Evolutionary conservation across 2,888 invertebrate species (phyloP).

Genomic region (Drosophila macrothrix): DNA sequence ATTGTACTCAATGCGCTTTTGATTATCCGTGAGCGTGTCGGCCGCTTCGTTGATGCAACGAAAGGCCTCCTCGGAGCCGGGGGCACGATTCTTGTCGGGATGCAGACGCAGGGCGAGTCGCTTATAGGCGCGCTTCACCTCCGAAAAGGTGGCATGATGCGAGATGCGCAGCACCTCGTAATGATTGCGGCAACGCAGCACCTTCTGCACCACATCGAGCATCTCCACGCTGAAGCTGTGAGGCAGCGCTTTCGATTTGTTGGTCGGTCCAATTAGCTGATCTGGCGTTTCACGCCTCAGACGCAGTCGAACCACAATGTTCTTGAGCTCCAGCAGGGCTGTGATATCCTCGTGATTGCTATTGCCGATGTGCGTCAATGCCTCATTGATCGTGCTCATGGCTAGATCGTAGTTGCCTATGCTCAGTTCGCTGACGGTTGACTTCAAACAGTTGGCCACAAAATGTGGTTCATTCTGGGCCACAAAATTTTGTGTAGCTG

Average conservation of each 20-base stretch:
- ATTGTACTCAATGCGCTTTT: slow-evolving; percentile 92
- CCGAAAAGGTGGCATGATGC: slow-evolving; percentile 88
- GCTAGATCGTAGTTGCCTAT: slow-evolving; percentile 62
- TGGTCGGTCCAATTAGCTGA: slow-evolving; percentile 51
- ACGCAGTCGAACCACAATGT: slow-evolving; percentile 54
- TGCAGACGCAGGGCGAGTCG: slow-evolving; percentile 92
- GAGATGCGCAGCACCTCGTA: slow-evolving; percentile 91
- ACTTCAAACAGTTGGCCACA: slow-evolving; percentile 15
- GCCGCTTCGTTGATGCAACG: slow-evolving; percentile 94
- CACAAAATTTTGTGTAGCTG: background rate
- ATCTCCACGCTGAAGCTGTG: slow-evolving; percentile 91
- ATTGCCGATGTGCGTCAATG: slow-evolving; percentile 1
- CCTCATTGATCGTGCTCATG: slow-evolving; percentile 47
- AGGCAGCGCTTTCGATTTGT: slow-evolving; percentile 52
- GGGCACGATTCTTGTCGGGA: slow-evolving; percentile 93
- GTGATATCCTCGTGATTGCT: slow-evolving; percentile 26
- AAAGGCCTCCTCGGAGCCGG: slow-evolving; percentile 93
- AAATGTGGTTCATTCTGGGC: background rate
- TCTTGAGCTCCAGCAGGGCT: slow-evolving; percentile 64
- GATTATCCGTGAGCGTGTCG: slow-evolving; percentile 90
- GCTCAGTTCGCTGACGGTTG: slow-evolving; percentile 46
- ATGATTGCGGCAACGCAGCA: slow-evolving; percentile 89
- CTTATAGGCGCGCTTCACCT: slow-evolving; percentile 90
- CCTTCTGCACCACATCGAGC: slow-evolving; percentile 88
- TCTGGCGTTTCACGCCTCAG: slow-evolving; percentile 41